phyloP scores from a whole-genome alignment of 2,888 invertebrate species.

The Drosophila borealis region DNA sequence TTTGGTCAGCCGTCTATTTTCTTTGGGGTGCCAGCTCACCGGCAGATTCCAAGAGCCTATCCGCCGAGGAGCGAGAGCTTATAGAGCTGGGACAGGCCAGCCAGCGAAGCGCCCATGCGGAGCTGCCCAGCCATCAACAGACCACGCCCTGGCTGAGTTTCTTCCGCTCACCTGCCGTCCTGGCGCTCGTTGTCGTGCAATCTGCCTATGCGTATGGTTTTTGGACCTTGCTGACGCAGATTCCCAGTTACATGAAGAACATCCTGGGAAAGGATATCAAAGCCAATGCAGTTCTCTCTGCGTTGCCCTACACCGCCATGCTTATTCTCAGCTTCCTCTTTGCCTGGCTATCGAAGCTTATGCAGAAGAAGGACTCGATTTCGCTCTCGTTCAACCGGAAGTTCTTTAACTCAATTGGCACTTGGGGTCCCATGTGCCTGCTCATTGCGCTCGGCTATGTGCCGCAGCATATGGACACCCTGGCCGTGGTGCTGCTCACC shows the following conservation, averaged over 20 bases:
- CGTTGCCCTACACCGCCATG: slow-evolving; percentile 87
- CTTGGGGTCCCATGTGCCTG: slow-evolving; percentile 87
- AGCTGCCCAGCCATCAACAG: slow-evolving; percentile 72
- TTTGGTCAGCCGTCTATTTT: slow-evolving; percentile 86
- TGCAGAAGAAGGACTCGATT: slow-evolving; percentile 82
- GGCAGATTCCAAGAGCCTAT: slow-evolving; percentile 86
- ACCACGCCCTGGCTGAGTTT: slow-evolving; percentile 88
- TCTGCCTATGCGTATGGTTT: slow-evolving; percentile 88
- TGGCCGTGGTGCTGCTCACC: slow-evolving; percentile 86
- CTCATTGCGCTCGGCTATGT: slow-evolving; percentile 86
- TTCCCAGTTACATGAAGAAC: slow-evolving; percentile 89
- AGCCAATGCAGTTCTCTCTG: slow-evolving; percentile 87
- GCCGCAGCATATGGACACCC: slow-evolving; percentile 71
- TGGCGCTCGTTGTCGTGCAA: slow-evolving; percentile 88
- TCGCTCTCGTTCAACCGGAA: slow-evolving; percentile 83
- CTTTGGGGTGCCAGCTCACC: slow-evolving; percentile 88
- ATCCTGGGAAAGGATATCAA: slow-evolving; percentile 90
- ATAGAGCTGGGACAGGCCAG: slow-evolving; percentile 87
- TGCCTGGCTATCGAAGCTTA: slow-evolving; percentile 85
- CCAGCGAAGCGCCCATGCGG: slow-evolving; percentile 16
- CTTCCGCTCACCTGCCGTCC: slow-evolving; percentile 86
- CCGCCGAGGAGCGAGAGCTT: slow-evolving; percentile 88
- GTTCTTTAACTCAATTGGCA: slow-evolving; percentile 83
- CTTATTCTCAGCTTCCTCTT: slow-evolving; percentile 86
- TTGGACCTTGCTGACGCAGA: slow-evolving; percentile 89